phyloP scores from a whole-genome alignment of 2,113 vertebrate genomes.

The Pholis gunnellus region DNA sequence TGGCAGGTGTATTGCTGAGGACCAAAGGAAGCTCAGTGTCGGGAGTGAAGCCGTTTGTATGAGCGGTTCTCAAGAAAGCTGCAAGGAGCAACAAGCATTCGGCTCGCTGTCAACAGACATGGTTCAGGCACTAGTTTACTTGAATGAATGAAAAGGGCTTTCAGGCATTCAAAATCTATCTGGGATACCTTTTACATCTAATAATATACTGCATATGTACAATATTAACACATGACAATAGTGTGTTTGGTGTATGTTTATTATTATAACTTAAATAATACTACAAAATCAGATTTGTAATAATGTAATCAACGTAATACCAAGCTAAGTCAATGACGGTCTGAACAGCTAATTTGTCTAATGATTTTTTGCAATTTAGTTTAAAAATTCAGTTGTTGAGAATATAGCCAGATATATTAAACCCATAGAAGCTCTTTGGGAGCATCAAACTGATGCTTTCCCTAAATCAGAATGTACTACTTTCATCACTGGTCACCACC shows the following conservation, averaged over 20 bases:
- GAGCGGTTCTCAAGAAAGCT: too few relatives aligned
- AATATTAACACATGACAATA: neutral
- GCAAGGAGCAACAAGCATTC: too few relatives aligned
- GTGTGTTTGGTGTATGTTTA: neutral
- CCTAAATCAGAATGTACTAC: conserved; percentile 1
- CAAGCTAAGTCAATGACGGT: neutral
- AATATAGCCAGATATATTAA: neutral
- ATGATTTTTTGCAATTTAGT: neutral
- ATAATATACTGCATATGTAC: neutral
- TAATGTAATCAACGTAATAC: neutral
- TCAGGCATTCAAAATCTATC: neutral
- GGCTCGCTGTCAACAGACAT: too few relatives aligned
- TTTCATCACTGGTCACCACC: neutral
- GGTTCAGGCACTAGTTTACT: too few relatives aligned
- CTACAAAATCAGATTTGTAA: neutral
- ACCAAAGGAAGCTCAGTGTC: too few relatives aligned
- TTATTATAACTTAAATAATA: neutral
- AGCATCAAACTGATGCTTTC: conserved; percentile 2
- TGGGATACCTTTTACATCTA: neutral
- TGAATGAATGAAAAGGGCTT: too few relatives aligned
- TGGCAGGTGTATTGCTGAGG: too few relatives aligned
- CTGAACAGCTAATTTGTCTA: neutral
- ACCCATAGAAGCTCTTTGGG: neutral
- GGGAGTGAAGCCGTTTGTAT: too few relatives aligned
- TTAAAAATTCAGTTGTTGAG: neutral